phyloP scores from a whole-genome alignment of 2,888 invertebrate species.

The Drosophila anomalata region DNA sequence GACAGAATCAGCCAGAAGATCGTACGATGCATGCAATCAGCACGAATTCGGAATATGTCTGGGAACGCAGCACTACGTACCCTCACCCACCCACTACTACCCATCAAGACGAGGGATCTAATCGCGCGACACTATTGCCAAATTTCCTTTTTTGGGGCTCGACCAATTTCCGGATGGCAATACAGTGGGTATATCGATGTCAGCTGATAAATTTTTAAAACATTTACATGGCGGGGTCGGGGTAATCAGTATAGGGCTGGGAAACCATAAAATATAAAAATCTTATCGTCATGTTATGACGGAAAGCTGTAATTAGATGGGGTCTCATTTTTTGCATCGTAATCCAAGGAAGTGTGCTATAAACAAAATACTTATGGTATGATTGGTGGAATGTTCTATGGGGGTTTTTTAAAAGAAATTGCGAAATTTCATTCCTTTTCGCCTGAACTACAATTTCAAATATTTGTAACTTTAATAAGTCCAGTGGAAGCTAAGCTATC shows the following conservation, averaged over 20 bases:
- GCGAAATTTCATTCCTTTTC: neutral
- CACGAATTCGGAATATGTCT: conserved; percentile 11
- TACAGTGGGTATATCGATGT: neutral
- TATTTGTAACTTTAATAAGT: neutral
- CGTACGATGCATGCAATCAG: conserved; percentile 58
- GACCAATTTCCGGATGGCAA: conserved; percentile 64
- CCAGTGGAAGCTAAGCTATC: neutral
- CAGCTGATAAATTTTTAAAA: conserved; percentile 12
- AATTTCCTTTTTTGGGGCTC: conserved; percentile 58
- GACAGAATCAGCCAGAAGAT: conserved; percentile 41
- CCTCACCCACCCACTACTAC: conserved; percentile 2
- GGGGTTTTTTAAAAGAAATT: neutral
- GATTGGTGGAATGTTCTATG: neutral
- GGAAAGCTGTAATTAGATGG: neutral
- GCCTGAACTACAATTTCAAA: neutral
- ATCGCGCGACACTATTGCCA: conserved; percentile 21
- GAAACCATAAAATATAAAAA: neutral
- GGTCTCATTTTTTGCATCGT: neutral
- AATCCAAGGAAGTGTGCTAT: conserved; percentile 1
- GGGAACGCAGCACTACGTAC: neutral
- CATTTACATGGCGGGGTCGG: neutral
- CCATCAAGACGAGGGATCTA: conserved; percentile 41
- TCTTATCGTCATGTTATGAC: neutral
- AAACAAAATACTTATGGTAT: neutral
- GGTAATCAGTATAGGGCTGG: neutral